phyloP scores from a whole-genome alignment of 2,797 vertebrate genomes.

The Sorex maritimensis region DNA sequence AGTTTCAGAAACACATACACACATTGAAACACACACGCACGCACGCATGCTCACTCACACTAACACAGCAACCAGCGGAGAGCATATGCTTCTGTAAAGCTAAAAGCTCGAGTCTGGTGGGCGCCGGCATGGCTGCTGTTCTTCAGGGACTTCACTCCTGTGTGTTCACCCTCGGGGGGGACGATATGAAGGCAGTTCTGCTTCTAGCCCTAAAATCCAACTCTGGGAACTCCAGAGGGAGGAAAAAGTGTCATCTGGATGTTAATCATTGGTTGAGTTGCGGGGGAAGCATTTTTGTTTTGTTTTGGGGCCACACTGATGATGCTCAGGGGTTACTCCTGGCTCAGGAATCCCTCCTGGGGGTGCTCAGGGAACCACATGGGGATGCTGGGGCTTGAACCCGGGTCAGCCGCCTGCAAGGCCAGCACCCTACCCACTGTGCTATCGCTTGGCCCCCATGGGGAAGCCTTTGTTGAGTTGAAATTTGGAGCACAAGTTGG shows the following conservation, averaged over 20 bases:
- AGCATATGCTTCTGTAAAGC: conserved; percentile 55
- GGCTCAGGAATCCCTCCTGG: too few species aligned
- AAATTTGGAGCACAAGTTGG: conserved; percentile 7
- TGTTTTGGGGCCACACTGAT: too few species aligned
- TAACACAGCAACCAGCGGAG: neutral
- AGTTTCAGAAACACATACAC: neutral
- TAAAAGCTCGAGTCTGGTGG: neutral
- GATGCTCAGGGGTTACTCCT: too few species aligned
- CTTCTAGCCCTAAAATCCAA: conserved; percentile 40
- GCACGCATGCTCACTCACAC: neutral
- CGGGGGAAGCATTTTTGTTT: neutral
- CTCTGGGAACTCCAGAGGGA: neutral
- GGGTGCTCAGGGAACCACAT: too few species aligned
- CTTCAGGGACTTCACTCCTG: conserved; percentile 25
- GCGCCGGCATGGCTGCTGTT: neutral
- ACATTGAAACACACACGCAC: neutral
- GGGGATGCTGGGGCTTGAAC: too few species aligned
- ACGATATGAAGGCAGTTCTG: neutral
- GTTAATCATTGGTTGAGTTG: neutral
- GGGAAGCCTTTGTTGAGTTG: neutral
- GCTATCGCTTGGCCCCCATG: too few species aligned
- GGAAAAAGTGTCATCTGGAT: conserved; percentile 3
- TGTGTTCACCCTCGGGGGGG: conserved; percentile 7
- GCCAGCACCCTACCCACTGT: too few species aligned
- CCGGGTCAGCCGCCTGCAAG: too few species aligned